Evolutionary conservation across 2,888 invertebrate genomes (phyloP).

Genomic region (Lissocephala sabroskyi): DNA sequence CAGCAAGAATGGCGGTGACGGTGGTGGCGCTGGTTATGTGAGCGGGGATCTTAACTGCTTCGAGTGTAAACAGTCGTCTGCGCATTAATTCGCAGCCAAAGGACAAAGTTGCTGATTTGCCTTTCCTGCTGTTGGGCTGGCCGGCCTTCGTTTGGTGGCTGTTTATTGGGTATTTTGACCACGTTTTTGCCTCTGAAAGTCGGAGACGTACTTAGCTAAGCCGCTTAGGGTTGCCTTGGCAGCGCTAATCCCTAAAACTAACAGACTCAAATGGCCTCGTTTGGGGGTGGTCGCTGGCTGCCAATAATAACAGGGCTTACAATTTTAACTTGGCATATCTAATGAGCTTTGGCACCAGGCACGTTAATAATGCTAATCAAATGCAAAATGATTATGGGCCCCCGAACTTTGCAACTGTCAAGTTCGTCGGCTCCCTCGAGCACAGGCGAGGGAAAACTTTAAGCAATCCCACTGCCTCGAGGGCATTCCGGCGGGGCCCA

Average conservation of each 20-base stretch:
- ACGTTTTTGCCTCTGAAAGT: slow-evolving; percentile 1
- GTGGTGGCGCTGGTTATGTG: neutral
- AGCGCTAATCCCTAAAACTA: slow-evolving; percentile 45
- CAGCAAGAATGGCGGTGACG: neutral
- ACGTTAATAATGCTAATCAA: slow-evolving; percentile 35
- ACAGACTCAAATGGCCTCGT: slow-evolving; percentile 22
- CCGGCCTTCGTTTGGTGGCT: neutral
- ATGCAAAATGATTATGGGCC: slow-evolving; percentile 32
- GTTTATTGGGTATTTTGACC: neutral
- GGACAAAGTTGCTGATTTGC: neutral
- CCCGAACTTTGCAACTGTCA: neutral
- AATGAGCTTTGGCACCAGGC: slow-evolving; percentile 40
- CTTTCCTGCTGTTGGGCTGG: neutral
- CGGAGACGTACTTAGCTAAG: no score
- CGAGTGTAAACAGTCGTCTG: neutral
- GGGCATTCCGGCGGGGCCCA: no score
- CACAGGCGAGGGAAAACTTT: no score
- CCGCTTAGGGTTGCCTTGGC: slow-evolving; percentile 51
- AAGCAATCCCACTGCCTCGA: no score
- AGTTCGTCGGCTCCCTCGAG: no score
- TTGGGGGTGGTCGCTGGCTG: slow-evolving; percentile 1
- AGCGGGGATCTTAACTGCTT: neutral
- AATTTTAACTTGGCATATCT: slow-evolving; percentile 37
- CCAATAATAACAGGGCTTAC: slow-evolving; percentile 29
- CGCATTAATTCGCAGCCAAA: neutral